phyloP scores from a whole-genome alignment of 2,797 vertebrate genomes.

The Hozukius guyotensis region DNA sequence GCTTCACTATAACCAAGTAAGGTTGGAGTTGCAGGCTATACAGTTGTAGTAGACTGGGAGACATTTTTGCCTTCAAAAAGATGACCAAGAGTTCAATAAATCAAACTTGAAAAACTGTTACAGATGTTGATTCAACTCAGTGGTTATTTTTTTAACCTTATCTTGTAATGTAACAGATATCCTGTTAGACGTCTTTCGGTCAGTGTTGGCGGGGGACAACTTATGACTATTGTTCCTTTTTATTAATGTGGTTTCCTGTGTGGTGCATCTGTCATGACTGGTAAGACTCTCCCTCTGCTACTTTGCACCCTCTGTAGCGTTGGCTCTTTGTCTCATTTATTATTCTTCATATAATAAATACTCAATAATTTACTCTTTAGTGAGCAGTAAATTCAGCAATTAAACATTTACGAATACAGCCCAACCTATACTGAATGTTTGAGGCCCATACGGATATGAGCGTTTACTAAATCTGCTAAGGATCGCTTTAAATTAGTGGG shows the following conservation, averaged over 20 bases:
- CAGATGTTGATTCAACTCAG: neutral
- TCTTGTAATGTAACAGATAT: neutral
- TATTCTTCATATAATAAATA: neutral
- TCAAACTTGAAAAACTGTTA: neutral
- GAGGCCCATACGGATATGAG: neutral
- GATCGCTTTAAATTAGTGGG: no score
- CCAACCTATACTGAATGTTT: neutral
- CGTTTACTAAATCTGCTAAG: neutral
- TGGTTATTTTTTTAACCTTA: neutral
- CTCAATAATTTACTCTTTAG: neutral
- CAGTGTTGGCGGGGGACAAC: fast-evolving
- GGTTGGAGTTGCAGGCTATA: neutral
- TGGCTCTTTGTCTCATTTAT: neutral
- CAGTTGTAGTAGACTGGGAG: neutral
- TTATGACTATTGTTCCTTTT: neutral
- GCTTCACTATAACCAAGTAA: neutral
- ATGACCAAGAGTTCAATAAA: neutral
- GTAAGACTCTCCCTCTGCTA: neutral
- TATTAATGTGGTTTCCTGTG: conserved; percentile 7
- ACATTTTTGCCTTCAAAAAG: neutral
- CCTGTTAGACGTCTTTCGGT: neutral
- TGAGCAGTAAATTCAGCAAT: neutral
- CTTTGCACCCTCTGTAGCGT: neutral
- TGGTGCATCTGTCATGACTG: neutral
- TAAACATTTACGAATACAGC: neutral